Conservation (phyloP, 2,797 vertebrate genomes). For the Limosa lapponica region DNA sequence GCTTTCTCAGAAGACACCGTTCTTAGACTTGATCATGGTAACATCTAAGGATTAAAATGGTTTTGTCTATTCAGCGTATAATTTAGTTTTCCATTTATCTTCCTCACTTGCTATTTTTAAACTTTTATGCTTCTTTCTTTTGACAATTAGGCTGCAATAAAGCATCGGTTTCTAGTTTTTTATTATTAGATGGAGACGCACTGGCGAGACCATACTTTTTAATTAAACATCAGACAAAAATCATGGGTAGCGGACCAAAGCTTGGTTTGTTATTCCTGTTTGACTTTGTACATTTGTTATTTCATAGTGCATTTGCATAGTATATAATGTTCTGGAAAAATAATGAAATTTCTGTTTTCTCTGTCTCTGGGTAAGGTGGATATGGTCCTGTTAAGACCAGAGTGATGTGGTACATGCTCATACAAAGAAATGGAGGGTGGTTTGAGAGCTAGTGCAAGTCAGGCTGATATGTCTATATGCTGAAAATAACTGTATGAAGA, state of each 20-base stretch:
- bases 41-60: not conserved
- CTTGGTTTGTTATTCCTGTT: not conserved
- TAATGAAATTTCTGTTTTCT: not conserved
- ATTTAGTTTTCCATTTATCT: not conserved
- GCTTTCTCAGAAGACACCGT: not conserved
- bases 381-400: not conserved
- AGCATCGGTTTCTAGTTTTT: not conserved
- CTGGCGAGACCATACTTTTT: not conserved
- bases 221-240: not conserved
- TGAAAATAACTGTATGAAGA: not conserved
- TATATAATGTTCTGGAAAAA: not conserved
- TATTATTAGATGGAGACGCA: not conserved
- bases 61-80: not conserved
- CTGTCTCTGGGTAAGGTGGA: not conserved
- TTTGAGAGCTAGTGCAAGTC: not conserved
- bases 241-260: not conserved
- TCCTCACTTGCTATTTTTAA: not conserved
- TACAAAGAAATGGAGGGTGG: accelerated
- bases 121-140: not conserved
- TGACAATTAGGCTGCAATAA: not conserved
- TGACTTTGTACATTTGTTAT: not conserved
- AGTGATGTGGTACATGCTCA: accelerated
- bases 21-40: not conserved
- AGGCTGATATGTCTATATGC: accelerated
- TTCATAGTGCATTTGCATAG: not conserved